Conservation (phyloP, 2,113 vertebrate species). For the Solea solea region DNA sequence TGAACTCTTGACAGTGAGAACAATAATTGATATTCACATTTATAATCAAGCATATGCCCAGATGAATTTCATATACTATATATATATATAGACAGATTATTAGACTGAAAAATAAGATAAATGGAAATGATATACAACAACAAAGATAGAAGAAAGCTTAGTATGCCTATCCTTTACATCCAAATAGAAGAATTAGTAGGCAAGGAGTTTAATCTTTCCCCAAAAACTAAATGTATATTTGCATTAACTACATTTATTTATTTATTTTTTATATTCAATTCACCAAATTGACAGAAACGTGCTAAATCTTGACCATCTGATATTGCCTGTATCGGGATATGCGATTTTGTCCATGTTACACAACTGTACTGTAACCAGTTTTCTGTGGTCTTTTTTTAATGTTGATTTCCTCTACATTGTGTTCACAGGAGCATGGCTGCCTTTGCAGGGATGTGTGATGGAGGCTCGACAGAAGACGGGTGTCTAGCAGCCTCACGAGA, state of each 20-base stretch:
- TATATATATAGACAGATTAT: too few species aligned
- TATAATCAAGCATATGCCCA: not conserved
- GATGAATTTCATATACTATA: too few species aligned
- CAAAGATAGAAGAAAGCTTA: too few species aligned
- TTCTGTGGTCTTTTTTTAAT: not conserved
- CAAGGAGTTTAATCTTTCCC: too few species aligned
- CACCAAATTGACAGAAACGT: not conserved
- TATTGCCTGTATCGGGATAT: not conserved
- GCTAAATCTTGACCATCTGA: not conserved
- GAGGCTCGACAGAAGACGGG: slow-evolving; percentile 97
- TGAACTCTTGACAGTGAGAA: not conserved
- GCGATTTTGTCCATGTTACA: not conserved
- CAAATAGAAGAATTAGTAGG: too few species aligned
- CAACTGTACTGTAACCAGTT: not conserved
- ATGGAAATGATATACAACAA: too few species aligned
- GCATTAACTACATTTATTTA: too few species aligned
- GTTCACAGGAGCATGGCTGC: slow-evolving; percentile 96
- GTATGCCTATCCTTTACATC: too few species aligned
- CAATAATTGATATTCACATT: not conserved
- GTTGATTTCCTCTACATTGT: slow-evolving; percentile 10
- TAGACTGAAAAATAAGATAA: too few species aligned
- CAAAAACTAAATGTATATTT: too few species aligned
- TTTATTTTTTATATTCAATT: too few species aligned
- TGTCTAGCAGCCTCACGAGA: slow-evolving; percentile 96
- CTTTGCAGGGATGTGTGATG: slow-evolving; percentile 99